Base-by-base conservation (phyloP, 2,113 vertebrate species). In the Hypanus sabinus region DNA sequence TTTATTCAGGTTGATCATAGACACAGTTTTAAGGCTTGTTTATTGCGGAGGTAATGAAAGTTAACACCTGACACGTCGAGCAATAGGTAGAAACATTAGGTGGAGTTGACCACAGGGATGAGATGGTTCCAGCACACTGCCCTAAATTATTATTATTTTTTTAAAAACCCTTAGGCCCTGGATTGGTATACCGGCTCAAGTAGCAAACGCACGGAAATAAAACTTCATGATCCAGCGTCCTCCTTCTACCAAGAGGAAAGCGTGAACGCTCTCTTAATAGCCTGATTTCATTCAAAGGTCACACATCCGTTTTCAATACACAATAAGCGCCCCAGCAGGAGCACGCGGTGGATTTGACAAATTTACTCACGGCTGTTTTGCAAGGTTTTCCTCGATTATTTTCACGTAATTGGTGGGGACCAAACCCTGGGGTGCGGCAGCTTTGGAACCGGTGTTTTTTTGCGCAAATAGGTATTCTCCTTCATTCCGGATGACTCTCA, bases 321-420 rank as follows among this genome's bases (percentile, higher is more conserved):
- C 38, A 55, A 24, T 9, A 57, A 46, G 38, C n/a, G n/a, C n/a
- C n/a, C n/a, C n/a, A 85, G n/a, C 11, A 73, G 46, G 10, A 38
- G 65, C 79, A 94, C 24, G n/a, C 87, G 80, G 62, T 22, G 22
- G 30, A 62, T 46, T 85, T 57, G 62, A n/a, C 71, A 30, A 20
- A 36, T 4, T 9, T 95, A 98, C 98, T 98, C 95, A 99, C 98
- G 97, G 98, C 93, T 97, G 97, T 94, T 98, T 97, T 22, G 97
- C 94, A 0, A 97, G 97, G 94, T 96, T 95, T 95, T 98, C 97
- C 88, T 97, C 96, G 94, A 98, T 96, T 94, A 97, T 96, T 94
- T 98, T 97, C 95, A 99, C 97, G 46, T 97, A 98, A n/a, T 96
- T 97, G 9, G 98, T 95, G 0, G 98, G 98, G 46, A 99, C 96